Evolutionary conservation across 1,140 invertebrate species (phyloP).

Genomic region (Vanessa tameamea): DNA sequence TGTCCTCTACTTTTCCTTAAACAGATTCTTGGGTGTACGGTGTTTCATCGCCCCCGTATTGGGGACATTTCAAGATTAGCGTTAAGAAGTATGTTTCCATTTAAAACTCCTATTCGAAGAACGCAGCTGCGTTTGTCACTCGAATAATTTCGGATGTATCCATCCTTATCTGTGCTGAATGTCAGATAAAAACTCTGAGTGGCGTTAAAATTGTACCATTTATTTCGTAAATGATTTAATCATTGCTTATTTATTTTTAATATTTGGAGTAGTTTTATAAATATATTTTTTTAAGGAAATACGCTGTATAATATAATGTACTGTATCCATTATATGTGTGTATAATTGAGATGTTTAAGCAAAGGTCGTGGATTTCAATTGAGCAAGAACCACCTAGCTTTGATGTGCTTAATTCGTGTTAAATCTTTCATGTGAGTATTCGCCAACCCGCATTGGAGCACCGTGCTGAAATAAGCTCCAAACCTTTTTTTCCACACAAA

Average conservation of each 20-base stretch:
- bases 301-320: too few relatives aligned
- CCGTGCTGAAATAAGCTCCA: too few relatives aligned
- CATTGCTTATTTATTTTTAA: neutral
- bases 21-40: conserved; percentile 51
- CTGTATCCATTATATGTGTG: too few relatives aligned
- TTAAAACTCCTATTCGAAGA: conserved; percentile 49
- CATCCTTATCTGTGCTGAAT: conserved; percentile 31
- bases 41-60: conserved; percentile 54
- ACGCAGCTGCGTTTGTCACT: conserved; percentile 41
- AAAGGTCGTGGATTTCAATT: too few relatives aligned
- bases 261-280: neutral
- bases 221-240: conserved; percentile 4
- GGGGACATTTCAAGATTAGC: conserved; percentile 61
- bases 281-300: neutral
- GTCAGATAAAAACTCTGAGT: conserved; percentile 30
- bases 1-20: conserved; percentile 44
- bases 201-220: conserved; percentile 7
- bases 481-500: too few relatives aligned
- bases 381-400: too few relatives aligned
- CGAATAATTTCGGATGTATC: conserved; percentile 34
- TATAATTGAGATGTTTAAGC: too few relatives aligned
- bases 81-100: conserved; percentile 66
- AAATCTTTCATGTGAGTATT: too few relatives aligned
- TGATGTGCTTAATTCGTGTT: too few relatives aligned
- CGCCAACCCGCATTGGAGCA: too few relatives aligned